Base-by-base conservation (phyloP, 2,113 vertebrate species). In the Octodon degus region DNA sequence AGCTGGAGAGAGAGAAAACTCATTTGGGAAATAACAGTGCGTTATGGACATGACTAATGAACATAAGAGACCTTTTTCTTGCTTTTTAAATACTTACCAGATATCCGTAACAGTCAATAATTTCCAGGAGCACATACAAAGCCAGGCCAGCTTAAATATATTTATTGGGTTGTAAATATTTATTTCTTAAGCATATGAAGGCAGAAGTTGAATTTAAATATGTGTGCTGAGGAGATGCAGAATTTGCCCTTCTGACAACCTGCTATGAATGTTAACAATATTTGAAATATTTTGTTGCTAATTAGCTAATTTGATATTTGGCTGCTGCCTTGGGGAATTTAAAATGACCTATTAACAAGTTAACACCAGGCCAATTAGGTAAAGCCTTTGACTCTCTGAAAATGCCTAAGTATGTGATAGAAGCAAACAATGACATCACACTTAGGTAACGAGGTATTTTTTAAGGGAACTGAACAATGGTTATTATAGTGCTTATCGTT, bases 211-310 rank as follows among this genome's bases (percentile, higher is more conserved):
- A 93, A 93, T 90, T 53, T 94, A 50, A 94, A 86, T 93, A 86
- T 96, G 40, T 87, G 65, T 97, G 91, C 82, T 79, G 67, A 77
- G 34, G 70, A 96, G 86, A 96, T 89, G 37, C 37, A 97, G 68
- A 95, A 89, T 92, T 90, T 95, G 82, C 94, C 93, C 91, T 93
- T 93, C 81, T 96, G 94, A 96, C 91, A 97, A 91, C 85, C 67
- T 90, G 90, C 67, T 94, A 90, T 89, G 89, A 94, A 94, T 96
- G 94, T 88, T 95, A 96, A 96, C 85, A 96, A 76, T 97, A 95
- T 95, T 97, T 94, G 82, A 97, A 97, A 96, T 95, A 91, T 96
- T 96, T 96, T 90, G 93, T 95, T 95, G 74, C 95, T 97, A 97
- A 97, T 97, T 96, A 97, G 85, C 86, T 79, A 92, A 90, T 96